Base-by-base conservation (phyloP, 2,113 vertebrate species). In the Ammospiza nelsoni region DNA sequence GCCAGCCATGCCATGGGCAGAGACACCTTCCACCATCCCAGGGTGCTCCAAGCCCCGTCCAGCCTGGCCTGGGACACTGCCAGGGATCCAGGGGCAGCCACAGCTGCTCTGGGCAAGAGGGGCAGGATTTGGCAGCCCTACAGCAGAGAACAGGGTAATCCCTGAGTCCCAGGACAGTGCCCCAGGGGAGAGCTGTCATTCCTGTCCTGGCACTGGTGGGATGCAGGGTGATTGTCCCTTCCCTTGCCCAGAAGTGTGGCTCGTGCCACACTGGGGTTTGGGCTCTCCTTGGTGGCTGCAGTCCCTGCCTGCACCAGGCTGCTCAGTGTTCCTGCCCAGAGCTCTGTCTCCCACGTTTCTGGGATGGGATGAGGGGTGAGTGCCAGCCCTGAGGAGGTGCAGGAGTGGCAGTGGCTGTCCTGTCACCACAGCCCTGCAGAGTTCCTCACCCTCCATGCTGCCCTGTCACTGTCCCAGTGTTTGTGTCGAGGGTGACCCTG, bases 231-330 rank as follows among this genome's bases (percentile, higher is more conserved):
- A 0, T 20, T 24, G 20, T 35, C 33, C 39, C 29, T 51, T 37
- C 24, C 51, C 33, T 21, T 11, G 28, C 16, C n/a, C 67, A 10
- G 65, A 69, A 11, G 58, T 21, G 58, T 21, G 35, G 5, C 31
- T 29, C 0, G 0, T 18, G 16, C 6, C 49, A 5, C 37, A 1
- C 14, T 0, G 0, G 1, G 22, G 4, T 13, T 59, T 48, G 17
- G 23, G 25, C 78, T 78, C n/a, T 57, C 11, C 37, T 12, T 9
- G 46, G 31, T 4, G 24, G 8, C 14, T n/a, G 83, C 44, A 19
- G n/a, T 10, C 37, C 5, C 43, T 62, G 3, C 59, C 68, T 54
- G 43, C 31, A 9, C 27, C 3, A 1, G 55, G 57, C n/a, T 31
- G 23, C 2, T 35, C 28, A 2, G 44, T 3, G 31, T 20, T 52